Evolutionary conservation across 2,113 vertebrate genomes (phyloP), one percentile per base, ranked within the genome.

Genomic region (Thalassarche chlororhynchos): DNA sequence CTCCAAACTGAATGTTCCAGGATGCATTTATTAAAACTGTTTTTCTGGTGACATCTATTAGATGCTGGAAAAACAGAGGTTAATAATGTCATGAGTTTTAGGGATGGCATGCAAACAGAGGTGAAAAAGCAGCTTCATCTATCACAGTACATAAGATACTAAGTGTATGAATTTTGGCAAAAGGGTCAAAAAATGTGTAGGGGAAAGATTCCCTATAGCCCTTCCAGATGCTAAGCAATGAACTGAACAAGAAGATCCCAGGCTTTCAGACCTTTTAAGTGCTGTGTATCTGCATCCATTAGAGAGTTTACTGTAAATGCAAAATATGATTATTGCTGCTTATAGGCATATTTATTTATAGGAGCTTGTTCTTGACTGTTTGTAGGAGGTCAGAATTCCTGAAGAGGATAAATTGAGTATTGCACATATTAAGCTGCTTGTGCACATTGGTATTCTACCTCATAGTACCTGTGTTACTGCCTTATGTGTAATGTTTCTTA

Each of bases 21-120:
- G 91, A 92, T 89, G 78, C 66, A 89, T 89, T 97, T 97, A 94
- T 97, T 97, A 95, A 94, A 96, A 83, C 87, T 97, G 64, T 89
- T 97, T 97, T 90, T 93, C 58, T 95, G 40, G 85, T 95, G 96
- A 62, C 96, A 94, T 94, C 69, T 96, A 80, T 91, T 96, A 96
- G 93, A 93, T 96, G 96, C 97, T 93, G 89, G 89, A 79, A 98
- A 97, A 98, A 93, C 95, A 84, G 79, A 96, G 93, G 91, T 84
- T 93, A 91, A 89, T 92, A 94, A 95, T 87, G 86, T 81, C 71
- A n/a, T n/a, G 81, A 94, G 83, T 97, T 95, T 93, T 94, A 92
- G 87, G 93, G 81, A 91, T 34, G 72, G 52, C 23, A 70, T 80
- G 85, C 70, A 95, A 97, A 94, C 88, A 62, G 81, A 81, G 87